phyloP scores from a whole-genome alignment of 1,140 invertebrate genomes.

The Drosophila dunni region DNA sequence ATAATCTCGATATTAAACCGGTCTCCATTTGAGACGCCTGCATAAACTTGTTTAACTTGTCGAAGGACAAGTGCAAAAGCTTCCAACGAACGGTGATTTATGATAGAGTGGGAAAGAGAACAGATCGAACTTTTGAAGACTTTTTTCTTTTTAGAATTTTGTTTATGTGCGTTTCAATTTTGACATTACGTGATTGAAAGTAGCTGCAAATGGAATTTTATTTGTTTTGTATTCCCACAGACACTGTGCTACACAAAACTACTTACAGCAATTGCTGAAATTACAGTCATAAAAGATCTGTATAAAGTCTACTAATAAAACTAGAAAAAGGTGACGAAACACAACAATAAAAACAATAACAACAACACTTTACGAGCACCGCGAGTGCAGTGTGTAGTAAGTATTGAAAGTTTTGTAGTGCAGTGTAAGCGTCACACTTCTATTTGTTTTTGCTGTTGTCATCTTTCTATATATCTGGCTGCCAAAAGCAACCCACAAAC shows the following conservation, averaged over 20 bases:
- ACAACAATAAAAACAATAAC: not conserved
- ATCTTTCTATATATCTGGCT: constrained; percentile 46
- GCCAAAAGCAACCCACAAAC: constrained; percentile 24
- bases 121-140: constrained; percentile 11
- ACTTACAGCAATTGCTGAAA: constrained; percentile 3
- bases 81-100: constrained; percentile 43
- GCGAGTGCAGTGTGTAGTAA: not conserved
- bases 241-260: constrained; percentile 21
- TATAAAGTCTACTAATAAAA: not conserved
- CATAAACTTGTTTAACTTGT: constrained; percentile 62
- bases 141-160: constrained; percentile 2
- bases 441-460: constrained; percentile 64
- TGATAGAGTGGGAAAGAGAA: constrained; percentile 5
- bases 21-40: constrained; percentile 23
- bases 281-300: constrained; percentile 7
- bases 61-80: constrained; percentile 56
- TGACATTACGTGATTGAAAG: constrained; percentile 51
- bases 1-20: constrained; percentile 15
- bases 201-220: constrained; percentile 27
- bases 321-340: not conserved
- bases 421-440: constrained; percentile 63
- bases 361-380: not conserved
- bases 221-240: constrained; percentile 14
- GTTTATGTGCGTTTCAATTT: constrained; percentile 6
- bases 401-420: constrained; percentile 20